These are phyloP conservation scores for Eilema sororculum DNA, from an alignment of 2,888 invertebrate genomes.

Conservation along the genomic window DNA sequence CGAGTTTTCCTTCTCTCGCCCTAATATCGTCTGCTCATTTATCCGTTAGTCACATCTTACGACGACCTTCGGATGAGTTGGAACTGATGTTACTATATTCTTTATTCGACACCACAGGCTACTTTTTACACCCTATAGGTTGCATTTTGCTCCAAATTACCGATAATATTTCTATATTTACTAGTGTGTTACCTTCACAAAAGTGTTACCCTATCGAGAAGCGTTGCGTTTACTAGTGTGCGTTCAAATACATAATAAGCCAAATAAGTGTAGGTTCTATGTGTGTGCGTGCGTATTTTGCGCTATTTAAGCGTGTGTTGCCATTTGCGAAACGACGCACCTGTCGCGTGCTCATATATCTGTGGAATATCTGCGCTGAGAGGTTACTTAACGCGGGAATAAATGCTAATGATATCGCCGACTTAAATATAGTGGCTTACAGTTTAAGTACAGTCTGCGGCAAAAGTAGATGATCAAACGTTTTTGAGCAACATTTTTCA, in stretches of 20 bases:
- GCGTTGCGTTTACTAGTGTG: not conserved
- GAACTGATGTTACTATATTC: no score
- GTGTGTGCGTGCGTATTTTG: slow-evolving; percentile 8
- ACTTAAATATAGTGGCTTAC: slow-evolving; percentile 3
- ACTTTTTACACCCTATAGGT: no score
- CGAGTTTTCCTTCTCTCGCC: no score
- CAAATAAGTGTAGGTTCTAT: not conserved
- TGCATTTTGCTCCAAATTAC: no score
- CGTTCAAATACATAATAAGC: not conserved
- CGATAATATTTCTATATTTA: no score
- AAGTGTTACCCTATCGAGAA: no score
- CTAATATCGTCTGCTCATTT: no score
- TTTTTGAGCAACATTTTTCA: no score
- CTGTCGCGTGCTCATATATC: slow-evolving; percentile 34
- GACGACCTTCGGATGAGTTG: no score
- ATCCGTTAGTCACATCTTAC: no score
- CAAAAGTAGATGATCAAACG: not conserved
- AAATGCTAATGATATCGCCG: slow-evolving; percentile 23
- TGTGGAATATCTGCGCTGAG: not conserved
- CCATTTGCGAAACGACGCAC: slow-evolving; percentile 34
- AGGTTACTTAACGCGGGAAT: slow-evolving; percentile 13
- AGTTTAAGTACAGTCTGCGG: not conserved
- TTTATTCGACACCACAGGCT: no score
- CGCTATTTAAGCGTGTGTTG: slow-evolving; percentile 22
- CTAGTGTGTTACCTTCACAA: no score